Conservation (phyloP, 2,113 vertebrate species). For the Alaudala cheleensis region DNA sequence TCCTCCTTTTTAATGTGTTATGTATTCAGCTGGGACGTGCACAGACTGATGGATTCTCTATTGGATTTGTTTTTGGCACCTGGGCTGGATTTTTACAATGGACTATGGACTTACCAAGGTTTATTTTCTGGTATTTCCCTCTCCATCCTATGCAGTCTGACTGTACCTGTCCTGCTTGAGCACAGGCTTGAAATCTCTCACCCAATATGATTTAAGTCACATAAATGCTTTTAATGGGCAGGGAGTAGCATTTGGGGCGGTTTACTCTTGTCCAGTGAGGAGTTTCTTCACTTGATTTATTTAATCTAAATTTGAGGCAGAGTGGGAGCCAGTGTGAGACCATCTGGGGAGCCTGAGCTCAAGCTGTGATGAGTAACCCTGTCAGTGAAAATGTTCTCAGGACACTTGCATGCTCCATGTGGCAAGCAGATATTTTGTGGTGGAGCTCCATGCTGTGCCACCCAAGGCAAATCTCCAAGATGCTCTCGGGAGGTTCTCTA, state of each 20-base stretch:
- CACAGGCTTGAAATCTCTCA: background rate
- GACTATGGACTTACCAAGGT: background rate
- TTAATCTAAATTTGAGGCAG: background rate
- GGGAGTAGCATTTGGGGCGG: background rate
- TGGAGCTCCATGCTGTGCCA: background rate
- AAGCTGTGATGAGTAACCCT: background rate
- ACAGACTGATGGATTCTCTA: background rate
- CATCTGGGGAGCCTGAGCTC: background rate
- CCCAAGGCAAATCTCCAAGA: background rate
- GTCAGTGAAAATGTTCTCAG: background rate
- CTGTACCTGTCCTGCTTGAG: background rate
- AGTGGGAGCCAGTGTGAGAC: background rate
- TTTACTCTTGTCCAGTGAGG: background rate
- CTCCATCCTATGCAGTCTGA: background rate
- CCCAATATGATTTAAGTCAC: background rate
- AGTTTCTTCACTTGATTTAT: background rate
- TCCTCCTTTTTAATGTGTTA: background rate
- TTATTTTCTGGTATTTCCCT: constrained; percentile 11
- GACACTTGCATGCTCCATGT: background rate
- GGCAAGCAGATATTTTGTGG: background rate
- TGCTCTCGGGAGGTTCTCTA: background rate
- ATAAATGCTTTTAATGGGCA: background rate
- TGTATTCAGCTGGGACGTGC: background rate
- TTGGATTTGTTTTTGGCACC: constrained; percentile 38
- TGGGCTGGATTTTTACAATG: background rate